phyloP scores from a whole-genome alignment of 2,797 vertebrate species.

The Alectoris magna region DNA sequence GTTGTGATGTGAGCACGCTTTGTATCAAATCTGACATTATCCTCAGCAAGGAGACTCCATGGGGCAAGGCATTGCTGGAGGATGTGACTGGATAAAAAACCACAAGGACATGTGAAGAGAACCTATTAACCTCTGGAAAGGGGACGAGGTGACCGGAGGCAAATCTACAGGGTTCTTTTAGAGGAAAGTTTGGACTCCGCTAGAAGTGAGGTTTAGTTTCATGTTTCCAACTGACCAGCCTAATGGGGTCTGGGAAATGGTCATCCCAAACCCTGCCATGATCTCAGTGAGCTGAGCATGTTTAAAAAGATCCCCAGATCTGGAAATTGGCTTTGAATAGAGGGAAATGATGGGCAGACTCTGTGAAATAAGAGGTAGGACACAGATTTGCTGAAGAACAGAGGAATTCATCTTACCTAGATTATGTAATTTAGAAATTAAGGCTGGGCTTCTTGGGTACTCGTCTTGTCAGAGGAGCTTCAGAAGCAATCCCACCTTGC shows the following conservation, averaged over 20 bases:
- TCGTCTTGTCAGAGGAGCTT: background rate
- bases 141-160: background rate
- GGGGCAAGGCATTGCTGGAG: background rate
- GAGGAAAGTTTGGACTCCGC: background rate
- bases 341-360: background rate
- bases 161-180: background rate
- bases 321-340: background rate
- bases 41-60: background rate
- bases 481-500: fast-evolving
- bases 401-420: background rate
- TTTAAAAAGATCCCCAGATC: background rate
- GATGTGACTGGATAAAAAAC: background rate
- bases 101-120: background rate
- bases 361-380: background rate
- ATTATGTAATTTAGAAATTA: background rate
- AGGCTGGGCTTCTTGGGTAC: background rate
- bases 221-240: background rate
- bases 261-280: background rate
- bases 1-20: background rate
- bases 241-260: background rate
- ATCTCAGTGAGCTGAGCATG: background rate
- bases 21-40: background rate
- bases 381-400: background rate
- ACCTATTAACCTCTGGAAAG: background rate
- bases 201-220: background rate